A percentile compares a stretch with the other conserved stretches of the same genome.
These are phyloP conservation scores for Hydrocynus forskahlii DNA, from an alignment of 2,797 vertebrate genomes.

Conservation along the genomic window DNA sequence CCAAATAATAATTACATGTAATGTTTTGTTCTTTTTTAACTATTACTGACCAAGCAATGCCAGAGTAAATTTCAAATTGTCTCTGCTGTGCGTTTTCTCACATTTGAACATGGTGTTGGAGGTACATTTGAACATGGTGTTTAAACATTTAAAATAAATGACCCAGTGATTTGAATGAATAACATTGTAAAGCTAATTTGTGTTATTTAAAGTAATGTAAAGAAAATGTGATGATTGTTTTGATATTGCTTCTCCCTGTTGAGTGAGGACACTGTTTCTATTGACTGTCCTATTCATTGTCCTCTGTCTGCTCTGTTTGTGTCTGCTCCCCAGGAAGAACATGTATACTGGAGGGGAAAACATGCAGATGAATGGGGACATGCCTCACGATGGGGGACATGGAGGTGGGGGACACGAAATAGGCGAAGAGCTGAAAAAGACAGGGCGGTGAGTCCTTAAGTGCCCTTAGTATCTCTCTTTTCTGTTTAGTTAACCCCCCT, in stretches of 20 bases:
- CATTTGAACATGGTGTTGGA: too few species aligned
- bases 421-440: conserved; percentile 89
- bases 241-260: conserved; percentile 18
- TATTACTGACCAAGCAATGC: too few species aligned
- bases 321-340: conserved; percentile 84
- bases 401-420: conserved; percentile 87
- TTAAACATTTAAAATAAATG: too few species aligned
- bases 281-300: conserved; percentile 16
- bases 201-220: background rate
- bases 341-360: conserved; percentile 92
- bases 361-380: conserved; percentile 94
- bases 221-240: background rate
- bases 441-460: conserved; percentile 82
- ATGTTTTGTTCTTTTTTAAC: background rate
- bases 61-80: too few species aligned
- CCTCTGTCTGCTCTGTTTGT: background rate
- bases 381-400: conserved; percentile 84
- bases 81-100: too few species aligned
- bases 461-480: conserved; percentile 1
- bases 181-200: background rate
- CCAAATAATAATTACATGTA: background rate
- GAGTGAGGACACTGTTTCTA: conserved; percentile 15
- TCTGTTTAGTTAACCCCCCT: background rate
- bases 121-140: too few species aligned
- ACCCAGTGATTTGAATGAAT: background rate